phyloP scores from a whole-genome alignment of 1,140 invertebrate genomes.

The Zaprionus camerounensis region DNA sequence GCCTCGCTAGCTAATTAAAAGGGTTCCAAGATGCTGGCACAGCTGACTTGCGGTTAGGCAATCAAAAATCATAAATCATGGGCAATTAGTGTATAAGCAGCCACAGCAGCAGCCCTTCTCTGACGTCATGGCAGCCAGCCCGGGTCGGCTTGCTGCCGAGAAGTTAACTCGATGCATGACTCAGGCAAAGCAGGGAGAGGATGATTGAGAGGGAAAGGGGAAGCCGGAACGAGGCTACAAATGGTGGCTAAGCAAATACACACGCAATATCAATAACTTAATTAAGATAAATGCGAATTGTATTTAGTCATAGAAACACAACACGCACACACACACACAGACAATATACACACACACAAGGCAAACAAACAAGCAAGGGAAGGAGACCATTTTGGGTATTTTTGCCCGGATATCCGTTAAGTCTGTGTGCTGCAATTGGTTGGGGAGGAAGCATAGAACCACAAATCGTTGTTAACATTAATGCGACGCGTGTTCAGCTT shows the following conservation, averaged over 20 bases:
- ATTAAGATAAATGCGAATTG: conserved; percentile 81
- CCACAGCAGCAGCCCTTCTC: neutral
- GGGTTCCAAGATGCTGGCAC: conserved; percentile 35
- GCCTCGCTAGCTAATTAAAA: conserved; percentile 61
- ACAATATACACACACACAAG: neutral
- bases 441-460: conserved; percentile 13
- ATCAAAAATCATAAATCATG: conserved; percentile 77
- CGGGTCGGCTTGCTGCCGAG: neutral
- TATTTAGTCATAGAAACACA: conserved; percentile 62
- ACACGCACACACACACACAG: conserved; percentile 30
- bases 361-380: conserved; percentile 1
- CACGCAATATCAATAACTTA: conserved; percentile 79
- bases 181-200: conserved; percentile 14
- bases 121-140: conserved; percentile 41
- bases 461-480: conserved; percentile 73
- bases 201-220: neutral
- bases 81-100: conserved; percentile 58
- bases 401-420: conserved; percentile 60
- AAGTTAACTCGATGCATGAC: conserved; percentile 26
- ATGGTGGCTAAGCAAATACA: conserved; percentile 33
- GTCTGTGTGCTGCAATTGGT: conserved; percentile 37
- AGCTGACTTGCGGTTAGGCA: conserved; percentile 74
- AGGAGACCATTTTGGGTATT: conserved; percentile 43
- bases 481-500: conserved; percentile 71
- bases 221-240: conserved; percentile 7